phyloP scores from a whole-genome alignment of 2,797 vertebrate species.

The Lepus oiostolus region DNA sequence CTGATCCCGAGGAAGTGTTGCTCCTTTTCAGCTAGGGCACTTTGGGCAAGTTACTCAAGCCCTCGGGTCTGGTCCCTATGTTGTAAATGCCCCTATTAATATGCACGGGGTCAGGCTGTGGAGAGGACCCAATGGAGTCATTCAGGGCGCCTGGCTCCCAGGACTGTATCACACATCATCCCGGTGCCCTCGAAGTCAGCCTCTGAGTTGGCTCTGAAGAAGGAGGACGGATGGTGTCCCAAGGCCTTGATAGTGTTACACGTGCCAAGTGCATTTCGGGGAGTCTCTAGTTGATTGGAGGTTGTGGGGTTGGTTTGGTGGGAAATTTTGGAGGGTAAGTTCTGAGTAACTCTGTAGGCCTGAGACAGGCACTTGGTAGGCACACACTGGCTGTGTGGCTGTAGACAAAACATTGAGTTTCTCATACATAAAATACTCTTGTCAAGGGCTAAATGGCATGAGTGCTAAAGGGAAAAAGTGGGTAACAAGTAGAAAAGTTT shows the following conservation, averaged over 20 bases:
- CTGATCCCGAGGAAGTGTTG: neutral
- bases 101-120: neutral
- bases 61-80: slow-evolving; percentile 10
- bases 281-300: neutral
- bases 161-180: neutral
- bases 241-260: neutral
- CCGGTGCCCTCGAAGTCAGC: neutral
- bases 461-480: slow-evolving; percentile 4
- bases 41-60: neutral
- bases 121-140: neutral
- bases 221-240: neutral
- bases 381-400: neutral
- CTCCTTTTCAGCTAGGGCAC: slow-evolving; percentile 21
- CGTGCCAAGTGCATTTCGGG: neutral
- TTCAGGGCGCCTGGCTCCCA: neutral
- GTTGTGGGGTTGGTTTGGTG: neutral
- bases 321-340: neutral
- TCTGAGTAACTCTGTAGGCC: neutral
- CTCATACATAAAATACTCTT: slow-evolving; percentile 28
- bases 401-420: slow-evolving; percentile 15
- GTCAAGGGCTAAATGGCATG: neutral
- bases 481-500: neutral
- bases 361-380: neutral
- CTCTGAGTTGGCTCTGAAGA: slow-evolving; percentile 6
- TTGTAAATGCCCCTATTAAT: neutral